Evolutionary conservation across 2,113 vertebrate genomes (phyloP), one percentile per base, ranked within the genome.

Genomic region (Neogobius melanostomus): DNA sequence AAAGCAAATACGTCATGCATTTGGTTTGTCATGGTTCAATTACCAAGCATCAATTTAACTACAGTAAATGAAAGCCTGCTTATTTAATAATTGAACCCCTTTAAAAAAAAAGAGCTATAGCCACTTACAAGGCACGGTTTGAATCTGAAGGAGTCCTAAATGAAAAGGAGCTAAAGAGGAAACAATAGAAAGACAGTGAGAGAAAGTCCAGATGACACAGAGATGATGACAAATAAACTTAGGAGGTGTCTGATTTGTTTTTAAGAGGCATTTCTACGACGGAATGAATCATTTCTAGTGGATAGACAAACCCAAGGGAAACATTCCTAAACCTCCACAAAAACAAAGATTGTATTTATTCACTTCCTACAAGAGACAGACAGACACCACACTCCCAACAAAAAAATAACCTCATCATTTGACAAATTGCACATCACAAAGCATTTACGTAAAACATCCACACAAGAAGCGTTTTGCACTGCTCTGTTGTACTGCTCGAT

Each of bases 111-210:
- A 9, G 47, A 4, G 3, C 28, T n/a, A 57, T 36, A 69, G 61
- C 79, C 80, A 94, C 93, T 94, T 92, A 95, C 93, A 93, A 80
- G 72, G 91, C 90, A 74, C 5, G 69, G 21, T 82, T 90, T 74
- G 92, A 82, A 54, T 91, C 91, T 82, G 88, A 61, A 12, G 74
- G 62, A 74, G 75, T 91, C 88, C 84, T 93, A 89, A 80, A 75
- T 60, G 74, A 85, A 64, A 84, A 75, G 81, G 79, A 87, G 84
- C 91, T 93, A 75, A 59, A 72, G 69, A 8, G 72, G 77, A 49
- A 69, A 77, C 16, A 66, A 84, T 61, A 57, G 68, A 79, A 81
- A 84, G 48, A 59, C 69, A 66, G 62, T 5, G 57, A 66, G 62
- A 78, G 53, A 64, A 0, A 5, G 14, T 61, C 14, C 8, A 16